A percentile compares a stretch with the other conserved stretches of the same genome.
phyloP scores from a whole-genome alignment of 2,113 vertebrate genomes.

The Oostethus manadensis region DNA sequence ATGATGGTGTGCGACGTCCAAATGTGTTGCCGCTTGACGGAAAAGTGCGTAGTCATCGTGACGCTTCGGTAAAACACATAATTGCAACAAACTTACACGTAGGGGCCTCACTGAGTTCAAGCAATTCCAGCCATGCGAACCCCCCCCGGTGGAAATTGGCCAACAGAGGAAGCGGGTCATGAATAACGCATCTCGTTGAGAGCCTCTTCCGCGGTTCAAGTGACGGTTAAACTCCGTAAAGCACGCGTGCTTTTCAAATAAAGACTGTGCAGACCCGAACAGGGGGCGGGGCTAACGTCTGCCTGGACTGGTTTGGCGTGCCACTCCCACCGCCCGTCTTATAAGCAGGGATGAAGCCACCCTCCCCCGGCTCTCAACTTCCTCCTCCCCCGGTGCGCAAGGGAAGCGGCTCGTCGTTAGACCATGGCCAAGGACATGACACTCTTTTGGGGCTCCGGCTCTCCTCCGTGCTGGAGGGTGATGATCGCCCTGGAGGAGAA shows the following conservation, averaged over 20 bases:
- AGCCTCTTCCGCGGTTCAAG: too few relatives aligned
- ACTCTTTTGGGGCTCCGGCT: slow-evolving; percentile 69
- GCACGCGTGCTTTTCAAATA: too few relatives aligned
- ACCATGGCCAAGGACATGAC: slow-evolving; percentile 65
- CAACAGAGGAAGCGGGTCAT: too few relatives aligned
- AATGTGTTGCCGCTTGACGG: not conserved
- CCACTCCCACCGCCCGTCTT: slow-evolving; percentile 8
- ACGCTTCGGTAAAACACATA: slow-evolving; percentile 2
- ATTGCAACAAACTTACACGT: not conserved
- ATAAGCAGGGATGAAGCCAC: not conserved
- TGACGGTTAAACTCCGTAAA: too few relatives aligned
- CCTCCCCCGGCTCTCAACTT: not conserved
- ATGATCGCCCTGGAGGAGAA: slow-evolving; percentile 73
- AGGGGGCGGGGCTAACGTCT: not conserved
- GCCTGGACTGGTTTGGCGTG: not conserved
- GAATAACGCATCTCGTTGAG: too few relatives aligned
- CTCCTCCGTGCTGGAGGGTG: slow-evolving; percentile 73
- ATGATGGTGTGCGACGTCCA: not conserved
- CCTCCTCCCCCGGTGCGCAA: not conserved
- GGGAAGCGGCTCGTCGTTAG: too few relatives aligned
- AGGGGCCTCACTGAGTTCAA: too few relatives aligned
- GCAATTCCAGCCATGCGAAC: too few relatives aligned
- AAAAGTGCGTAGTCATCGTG: slow-evolving; percentile 51
- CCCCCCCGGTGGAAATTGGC: too few relatives aligned
- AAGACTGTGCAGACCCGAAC: too few relatives aligned